Evolutionary conservation across 1,140 invertebrate species (phyloP), one percentile per base, ranked within the genome.

Genomic region (Holotrichia oblita): DNA sequence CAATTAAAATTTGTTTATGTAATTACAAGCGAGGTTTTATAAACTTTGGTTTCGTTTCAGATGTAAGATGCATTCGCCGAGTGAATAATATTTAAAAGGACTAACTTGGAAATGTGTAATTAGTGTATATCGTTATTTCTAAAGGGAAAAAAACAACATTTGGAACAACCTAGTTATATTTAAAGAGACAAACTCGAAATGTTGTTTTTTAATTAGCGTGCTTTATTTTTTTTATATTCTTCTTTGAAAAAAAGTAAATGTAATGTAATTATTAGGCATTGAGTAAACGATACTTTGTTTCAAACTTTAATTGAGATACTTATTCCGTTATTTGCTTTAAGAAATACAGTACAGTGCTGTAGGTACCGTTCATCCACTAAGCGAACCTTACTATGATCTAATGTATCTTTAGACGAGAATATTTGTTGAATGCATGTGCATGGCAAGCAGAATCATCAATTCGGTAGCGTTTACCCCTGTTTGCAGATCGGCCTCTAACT

Each of bases 401-500:
- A n/a, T 48, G 44, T 48, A 48, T 48, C 44, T 48, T 48, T 48
- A n/a, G 44, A 48, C n/a, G 12, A 14, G 12, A 14, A 12, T n/a
- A 10, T 10, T 20, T 73, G 6, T 3, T 17, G 72, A 40, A 73
- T 73, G 9, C n/a, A 41, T 9, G 40, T 7, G 22, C 8, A 69
- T 27, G 22, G 22, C 12, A 12, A 41, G 40, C 61, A 10, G 27
- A 22, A 69, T 40, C 27, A 40, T 34, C 64, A 74, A 55, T 78
- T 76, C 55, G 59, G 61, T 73, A 64, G 20, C 61, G 17, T 27
- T 64, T 64, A 7, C 79, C 77, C 55, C 40, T 79, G 78, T 79
- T 79, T 79, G 73, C 78, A 76, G 69, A 55, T 77, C 69, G 76
- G 41, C 72, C 73, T 73, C 78, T 79, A 79, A 75, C 78, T 74